Evolutionary conservation across 1,140 invertebrate species (phyloP), one percentile per base, ranked within the genome.

Genomic region (Drosophila yakuba): DNA sequence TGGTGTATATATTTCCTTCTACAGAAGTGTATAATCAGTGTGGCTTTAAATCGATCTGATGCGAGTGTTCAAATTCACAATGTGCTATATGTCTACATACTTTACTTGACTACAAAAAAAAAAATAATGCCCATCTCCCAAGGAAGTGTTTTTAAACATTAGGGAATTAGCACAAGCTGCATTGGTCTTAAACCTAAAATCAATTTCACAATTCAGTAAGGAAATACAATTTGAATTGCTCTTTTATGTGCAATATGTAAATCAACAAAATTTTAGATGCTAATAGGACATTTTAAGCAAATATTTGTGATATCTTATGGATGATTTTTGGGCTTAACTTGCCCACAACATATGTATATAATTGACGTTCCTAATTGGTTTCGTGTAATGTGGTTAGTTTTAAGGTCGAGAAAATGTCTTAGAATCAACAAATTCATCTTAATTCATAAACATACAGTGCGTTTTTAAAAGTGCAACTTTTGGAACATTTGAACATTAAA

Each of bases 1-100:
- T 57, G 45, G 54, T 76, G 61, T 76, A 76, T 76, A 76, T 76
- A 59, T 76, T 74, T 74, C 15, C 59, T 71, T 55, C 52, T 45
- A 48, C 35, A 59, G 44, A 54, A 28, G 41, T 69, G 59, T 74
- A 64, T 51, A 74, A 63, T 74, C 69, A 74, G 45, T 74, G 58
- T 60, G 52, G 47, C 69, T 67, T 54, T 75, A 71, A 72, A 71
- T 72, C 67, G 68, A 71, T 74, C 50, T 39, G 68, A 74, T 74
- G 73, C 73, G 73, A 76, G 72, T 76, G 73, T 76, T 58, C 43
- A 67, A 76, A 44, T 68, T 75, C 74, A 75, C 74, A 66, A 56
- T 59, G 73, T 76, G 73, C 73, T 39, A 50, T 63, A 56, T 54
- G 28, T 36, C 44, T 72, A 72, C 64, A 36, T 36, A 10, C 15